Percentiles rank a stretch among this genome's conserved stretches.
Conservation (phyloP, 1,140 invertebrate genomes). For the Heterodera carotae region DNA sequence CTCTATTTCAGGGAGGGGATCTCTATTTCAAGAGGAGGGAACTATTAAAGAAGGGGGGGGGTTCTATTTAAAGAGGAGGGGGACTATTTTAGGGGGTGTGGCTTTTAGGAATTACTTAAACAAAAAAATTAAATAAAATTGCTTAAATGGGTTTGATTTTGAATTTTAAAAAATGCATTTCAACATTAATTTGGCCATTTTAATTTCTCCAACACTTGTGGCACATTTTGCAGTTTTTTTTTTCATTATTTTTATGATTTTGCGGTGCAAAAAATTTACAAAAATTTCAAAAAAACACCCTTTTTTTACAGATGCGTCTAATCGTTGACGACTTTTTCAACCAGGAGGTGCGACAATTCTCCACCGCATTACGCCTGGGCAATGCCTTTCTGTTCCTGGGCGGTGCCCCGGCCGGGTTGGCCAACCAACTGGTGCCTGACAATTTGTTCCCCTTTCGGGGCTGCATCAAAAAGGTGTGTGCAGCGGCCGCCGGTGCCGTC, state of each 20-base stretch:
- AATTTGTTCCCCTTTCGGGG: slow-evolving; percentile 83
- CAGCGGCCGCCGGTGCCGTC: too few relatives aligned
- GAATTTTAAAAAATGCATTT: too few relatives aligned
- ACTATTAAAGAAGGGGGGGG: too few relatives aligned
- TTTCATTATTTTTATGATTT: slow-evolving; percentile 15
- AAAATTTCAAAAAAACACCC: slow-evolving; percentile 22
- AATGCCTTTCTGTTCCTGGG: slow-evolving; percentile 79
- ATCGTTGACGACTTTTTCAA: slow-evolving; percentile 79
- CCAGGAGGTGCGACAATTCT: slow-evolving; percentile 84
- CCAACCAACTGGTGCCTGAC: slow-evolving; percentile 70
- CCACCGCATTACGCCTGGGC: slow-evolving; percentile 78
- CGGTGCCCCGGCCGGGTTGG: slow-evolving; percentile 78
- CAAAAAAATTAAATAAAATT: too few relatives aligned
- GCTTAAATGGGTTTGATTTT: too few relatives aligned
- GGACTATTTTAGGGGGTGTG: too few relatives aligned
- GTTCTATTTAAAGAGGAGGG: too few relatives aligned
- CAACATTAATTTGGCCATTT: not conserved
- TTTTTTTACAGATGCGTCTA: slow-evolving; percentile 73
- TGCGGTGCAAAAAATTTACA: slow-evolving; percentile 27
- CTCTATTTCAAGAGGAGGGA: too few relatives aligned
- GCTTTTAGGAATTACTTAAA: too few relatives aligned
- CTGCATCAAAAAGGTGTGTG: slow-evolving; percentile 84
- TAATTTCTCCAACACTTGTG: not conserved
- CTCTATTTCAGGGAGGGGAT: too few relatives aligned
- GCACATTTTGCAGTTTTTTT: not conserved